Evolutionary conservation across 2,888 invertebrate genomes (phyloP).

Genomic region (Crepidodera aurea): DNA sequence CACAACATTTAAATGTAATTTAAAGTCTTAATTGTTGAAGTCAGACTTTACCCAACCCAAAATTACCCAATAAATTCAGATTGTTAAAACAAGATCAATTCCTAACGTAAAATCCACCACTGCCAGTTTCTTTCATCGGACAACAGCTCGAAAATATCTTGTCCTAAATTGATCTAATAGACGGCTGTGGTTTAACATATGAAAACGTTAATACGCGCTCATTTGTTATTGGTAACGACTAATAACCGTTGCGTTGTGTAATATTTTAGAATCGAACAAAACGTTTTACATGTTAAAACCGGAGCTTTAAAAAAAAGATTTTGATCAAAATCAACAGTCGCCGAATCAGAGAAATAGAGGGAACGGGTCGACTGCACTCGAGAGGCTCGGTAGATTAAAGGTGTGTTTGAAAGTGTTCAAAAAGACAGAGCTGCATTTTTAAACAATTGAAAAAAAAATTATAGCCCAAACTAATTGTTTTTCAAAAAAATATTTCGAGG

Average conservation of each 20-base stretch:
- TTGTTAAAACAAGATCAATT: no score
- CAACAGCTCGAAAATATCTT: constrained; percentile 23
- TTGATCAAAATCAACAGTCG: constrained; percentile 21
- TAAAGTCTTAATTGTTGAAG: no score
- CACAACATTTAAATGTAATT: no score
- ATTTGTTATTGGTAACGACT: constrained; percentile 36
- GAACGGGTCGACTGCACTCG: background rate
- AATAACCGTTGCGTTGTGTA: constrained; percentile 33
- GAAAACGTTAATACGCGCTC: constrained; percentile 35
- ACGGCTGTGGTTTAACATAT: constrained; percentile 38
- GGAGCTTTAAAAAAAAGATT: constrained; percentile 27
- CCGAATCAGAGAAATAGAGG: background rate
- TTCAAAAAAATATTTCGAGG: no score
- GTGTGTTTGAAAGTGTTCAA: no score
- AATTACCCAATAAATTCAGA: no score
- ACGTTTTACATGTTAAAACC: constrained; percentile 33
- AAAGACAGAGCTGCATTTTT: no score
- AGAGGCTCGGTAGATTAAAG: no score
- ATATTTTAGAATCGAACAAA: constrained; percentile 32
- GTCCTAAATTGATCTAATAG: constrained; percentile 38
- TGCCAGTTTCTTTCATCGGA: background rate
- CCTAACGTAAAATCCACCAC: no score
- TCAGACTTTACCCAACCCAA: no score
- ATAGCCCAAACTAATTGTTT: no score
- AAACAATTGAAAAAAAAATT: no score